Evolutionary conservation across 2,113 vertebrate species (phyloP).

Genomic region (Hippolais icterina): DNA sequence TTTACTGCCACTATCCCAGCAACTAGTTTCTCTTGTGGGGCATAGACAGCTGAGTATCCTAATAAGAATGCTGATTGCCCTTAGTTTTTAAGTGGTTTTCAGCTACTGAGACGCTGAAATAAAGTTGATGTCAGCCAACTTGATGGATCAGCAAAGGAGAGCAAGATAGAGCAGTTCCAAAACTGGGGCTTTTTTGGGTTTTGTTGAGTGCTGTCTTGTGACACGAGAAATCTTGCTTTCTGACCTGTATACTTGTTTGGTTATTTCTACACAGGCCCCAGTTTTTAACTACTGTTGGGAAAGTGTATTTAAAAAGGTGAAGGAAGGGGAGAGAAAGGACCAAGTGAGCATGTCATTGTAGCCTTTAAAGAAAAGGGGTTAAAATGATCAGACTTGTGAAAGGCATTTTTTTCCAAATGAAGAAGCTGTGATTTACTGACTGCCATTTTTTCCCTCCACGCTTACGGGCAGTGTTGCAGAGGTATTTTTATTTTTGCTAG

Average conservation of each 20-base stretch:
- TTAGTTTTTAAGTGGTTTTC: neutral
- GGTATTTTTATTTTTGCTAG: neutral
- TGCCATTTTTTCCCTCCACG: neutral
- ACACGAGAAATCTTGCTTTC: neutral
- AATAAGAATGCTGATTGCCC: neutral
- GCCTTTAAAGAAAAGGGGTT: neutral
- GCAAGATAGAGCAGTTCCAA: neutral
- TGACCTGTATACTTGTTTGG: fast-evolving
- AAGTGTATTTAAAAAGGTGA: neutral
- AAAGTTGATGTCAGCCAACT: no score
- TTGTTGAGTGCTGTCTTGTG: neutral
- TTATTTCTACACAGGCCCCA: neutral
- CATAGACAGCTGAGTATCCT: neutral
- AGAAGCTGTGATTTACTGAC: neutral
- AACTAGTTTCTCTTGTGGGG: neutral
- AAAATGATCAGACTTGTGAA: neutral
- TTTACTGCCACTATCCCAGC: neutral
- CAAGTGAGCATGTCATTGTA: neutral
- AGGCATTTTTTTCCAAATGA: neutral
- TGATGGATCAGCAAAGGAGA: neutral
- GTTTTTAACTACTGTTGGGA: neutral
- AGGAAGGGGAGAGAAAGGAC: neutral
- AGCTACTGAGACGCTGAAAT: neutral
- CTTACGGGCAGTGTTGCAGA: neutral
- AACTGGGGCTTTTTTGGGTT: neutral